These are phyloP conservation scores for Ricordea florida DNA, from an alignment of 92 coral and sea anemone genomes.

Conservation along the genomic window DNA sequence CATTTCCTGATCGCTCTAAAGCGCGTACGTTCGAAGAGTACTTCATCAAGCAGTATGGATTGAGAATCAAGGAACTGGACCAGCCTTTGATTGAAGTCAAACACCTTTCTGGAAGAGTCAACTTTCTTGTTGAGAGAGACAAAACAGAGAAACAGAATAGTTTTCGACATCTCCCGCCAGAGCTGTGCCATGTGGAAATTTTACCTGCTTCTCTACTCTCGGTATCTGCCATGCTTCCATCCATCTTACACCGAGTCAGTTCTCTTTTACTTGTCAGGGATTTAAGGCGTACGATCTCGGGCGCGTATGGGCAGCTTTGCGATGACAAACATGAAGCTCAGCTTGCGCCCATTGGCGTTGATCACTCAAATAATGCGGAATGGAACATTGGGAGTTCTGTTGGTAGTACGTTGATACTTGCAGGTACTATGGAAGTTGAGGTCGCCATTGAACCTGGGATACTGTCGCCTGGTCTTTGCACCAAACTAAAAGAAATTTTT, in stretches of 20 bases:
- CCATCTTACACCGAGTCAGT: conserved; percentile 70
- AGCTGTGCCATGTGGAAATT: conserved; percentile 51
- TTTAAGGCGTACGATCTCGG: conserved; percentile 53
- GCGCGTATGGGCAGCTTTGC: background rate
- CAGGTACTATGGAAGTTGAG: no score
- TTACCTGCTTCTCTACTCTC: conserved; percentile 60
- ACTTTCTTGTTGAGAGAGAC: conserved; percentile 70
- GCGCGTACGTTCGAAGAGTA: conserved; percentile 78
- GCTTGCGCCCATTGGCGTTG: conserved; percentile 25
- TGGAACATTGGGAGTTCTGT: background rate
- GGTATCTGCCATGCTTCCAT: conserved; percentile 70
- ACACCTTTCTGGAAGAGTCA: conserved; percentile 51
- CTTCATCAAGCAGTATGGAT: conserved; percentile 35
- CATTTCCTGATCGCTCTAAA: conserved; percentile 75
- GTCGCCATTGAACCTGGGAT: background rate
- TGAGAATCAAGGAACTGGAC: background rate
- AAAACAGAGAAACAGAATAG: conserved; percentile 20
- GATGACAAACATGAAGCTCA: conserved; percentile 7
- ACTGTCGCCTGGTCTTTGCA: background rate
- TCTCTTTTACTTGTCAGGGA: conserved; percentile 71
- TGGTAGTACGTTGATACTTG: no score
- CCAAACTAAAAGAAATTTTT: conserved; percentile 13
- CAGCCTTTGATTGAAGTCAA: conserved; percentile 77
- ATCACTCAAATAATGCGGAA: background rate
- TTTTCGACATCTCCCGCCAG: conserved; percentile 69